Evolutionary conservation across 2,113 vertebrate species (phyloP), one percentile per base, ranked within the genome.

Genomic region (Trichechus manatus): DNA sequence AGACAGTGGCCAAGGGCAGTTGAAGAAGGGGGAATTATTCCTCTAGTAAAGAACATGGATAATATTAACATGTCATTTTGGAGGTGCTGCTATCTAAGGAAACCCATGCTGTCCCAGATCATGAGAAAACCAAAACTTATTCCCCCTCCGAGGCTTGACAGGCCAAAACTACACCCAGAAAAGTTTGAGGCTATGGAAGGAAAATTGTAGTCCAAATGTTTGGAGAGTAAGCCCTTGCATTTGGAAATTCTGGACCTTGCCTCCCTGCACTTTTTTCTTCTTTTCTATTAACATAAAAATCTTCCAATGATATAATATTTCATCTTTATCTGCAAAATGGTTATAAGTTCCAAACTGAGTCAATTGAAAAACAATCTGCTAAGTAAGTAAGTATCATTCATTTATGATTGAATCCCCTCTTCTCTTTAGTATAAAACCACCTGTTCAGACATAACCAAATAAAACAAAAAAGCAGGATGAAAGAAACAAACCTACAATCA

Each of bases 91-190:
- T 74, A 5, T 53, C 33, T 42, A 82, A 56, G 20, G 9, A 82
- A 81, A 39, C 5, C 6, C 23, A n/a, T 27, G 17, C 13, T 87
- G 42, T 6, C 56, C 0, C 3, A 79, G 63, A 20, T 83, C 22
- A 78, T 36, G 44, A 89, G 72, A 84, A 95, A 87, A 80, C 6
- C 1, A 14, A 44, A 59, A 87, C 90, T 72, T 87, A 77, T 7
- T 66, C 63, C 78, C 39, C 22, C 78, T 44, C 22, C n/a, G 13
- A 83, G 36, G 0, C 33, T 25, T 68, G 77, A 68, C 42, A 89
- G 50, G 78, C 64, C 33, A 75, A 94, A 97, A 63, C 13, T 22
- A 68, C 70, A 87, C 63, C 56, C n/a, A 61, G 29, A 39, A 92
- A 74, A 63, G 36, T 50, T 64, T 64, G 81, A 87, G 47, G 56